Conservation (phyloP, 2,888 invertebrate species). For the Tipula unca region DNA sequence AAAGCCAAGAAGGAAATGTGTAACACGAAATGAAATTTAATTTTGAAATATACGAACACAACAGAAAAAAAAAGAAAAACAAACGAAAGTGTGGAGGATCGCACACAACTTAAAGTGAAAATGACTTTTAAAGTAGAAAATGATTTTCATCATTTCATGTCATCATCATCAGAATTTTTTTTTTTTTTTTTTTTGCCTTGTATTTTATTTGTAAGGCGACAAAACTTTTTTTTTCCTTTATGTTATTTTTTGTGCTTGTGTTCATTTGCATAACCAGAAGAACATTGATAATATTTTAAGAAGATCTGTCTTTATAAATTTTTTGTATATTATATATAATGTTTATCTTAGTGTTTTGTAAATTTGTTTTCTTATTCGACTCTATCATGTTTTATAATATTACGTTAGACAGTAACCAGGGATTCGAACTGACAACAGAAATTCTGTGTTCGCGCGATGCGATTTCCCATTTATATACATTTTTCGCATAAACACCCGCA, state of each 20-base stretch:
- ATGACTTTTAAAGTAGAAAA: conserved; percentile 14
- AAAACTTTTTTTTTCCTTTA: neutral
- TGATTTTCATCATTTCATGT: neutral
- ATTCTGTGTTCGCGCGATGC: too few species aligned
- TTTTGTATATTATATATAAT: neutral
- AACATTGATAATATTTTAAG: neutral
- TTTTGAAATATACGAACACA: neutral
- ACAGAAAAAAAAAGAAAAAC: neutral
- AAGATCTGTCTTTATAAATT: neutral
- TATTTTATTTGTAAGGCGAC: neutral
- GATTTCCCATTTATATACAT: too few species aligned
- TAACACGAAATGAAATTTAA: neutral
- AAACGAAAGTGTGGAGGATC: neutral
- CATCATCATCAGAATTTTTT: neutral
- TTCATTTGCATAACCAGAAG: conserved; percentile 8
- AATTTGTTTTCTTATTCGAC: neutral
- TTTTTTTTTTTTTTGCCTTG: neutral
- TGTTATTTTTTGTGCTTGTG: neutral
- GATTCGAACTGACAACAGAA: neutral
- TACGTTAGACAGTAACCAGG: neutral
- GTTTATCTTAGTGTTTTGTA: neutral
- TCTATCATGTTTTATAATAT: neutral
- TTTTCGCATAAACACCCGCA: neutral
- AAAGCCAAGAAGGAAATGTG: neutral
- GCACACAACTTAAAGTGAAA: neutral